Evolutionary conservation across 2,113 vertebrate genomes (phyloP).

Genomic region (Peromyscus polionotus): DNA sequence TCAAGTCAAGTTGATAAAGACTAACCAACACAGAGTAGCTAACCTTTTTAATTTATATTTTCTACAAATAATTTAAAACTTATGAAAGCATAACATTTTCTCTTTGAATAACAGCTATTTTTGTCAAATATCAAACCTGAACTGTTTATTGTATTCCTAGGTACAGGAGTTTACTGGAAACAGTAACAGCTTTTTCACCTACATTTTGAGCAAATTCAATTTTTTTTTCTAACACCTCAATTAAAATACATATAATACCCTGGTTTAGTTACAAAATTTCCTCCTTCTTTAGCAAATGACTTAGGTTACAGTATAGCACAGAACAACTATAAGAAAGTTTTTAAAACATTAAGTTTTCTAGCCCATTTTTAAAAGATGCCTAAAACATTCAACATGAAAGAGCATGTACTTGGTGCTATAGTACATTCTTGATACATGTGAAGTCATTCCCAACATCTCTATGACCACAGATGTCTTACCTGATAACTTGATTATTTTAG

Average conservation of each 20-base stretch:
- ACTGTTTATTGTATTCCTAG: neutral
- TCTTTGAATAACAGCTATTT: neutral
- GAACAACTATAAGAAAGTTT: neutral
- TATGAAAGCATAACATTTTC: neutral
- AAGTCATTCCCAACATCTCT: neutral
- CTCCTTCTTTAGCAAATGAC: neutral
- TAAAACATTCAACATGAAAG: neutral
- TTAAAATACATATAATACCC: neutral
- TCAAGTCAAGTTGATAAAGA: neutral
- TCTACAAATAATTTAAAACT: neutral
- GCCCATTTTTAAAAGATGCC: neutral
- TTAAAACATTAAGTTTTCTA: neutral
- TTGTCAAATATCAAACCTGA: neutral
- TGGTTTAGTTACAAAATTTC: neutral
- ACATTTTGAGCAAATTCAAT: neutral
- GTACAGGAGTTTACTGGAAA: neutral
- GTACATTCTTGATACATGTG: neutral
- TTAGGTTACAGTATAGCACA: neutral
- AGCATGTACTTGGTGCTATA: neutral
- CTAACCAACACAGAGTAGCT: neutral
- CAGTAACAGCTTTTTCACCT: neutral
- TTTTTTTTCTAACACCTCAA: neutral
- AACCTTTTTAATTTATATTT: neutral
- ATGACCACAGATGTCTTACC: neutral
- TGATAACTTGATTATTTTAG: neutral